phyloP scores from a whole-genome alignment of 2,888 invertebrate genomes.

The Dendrolimus houi region DNA sequence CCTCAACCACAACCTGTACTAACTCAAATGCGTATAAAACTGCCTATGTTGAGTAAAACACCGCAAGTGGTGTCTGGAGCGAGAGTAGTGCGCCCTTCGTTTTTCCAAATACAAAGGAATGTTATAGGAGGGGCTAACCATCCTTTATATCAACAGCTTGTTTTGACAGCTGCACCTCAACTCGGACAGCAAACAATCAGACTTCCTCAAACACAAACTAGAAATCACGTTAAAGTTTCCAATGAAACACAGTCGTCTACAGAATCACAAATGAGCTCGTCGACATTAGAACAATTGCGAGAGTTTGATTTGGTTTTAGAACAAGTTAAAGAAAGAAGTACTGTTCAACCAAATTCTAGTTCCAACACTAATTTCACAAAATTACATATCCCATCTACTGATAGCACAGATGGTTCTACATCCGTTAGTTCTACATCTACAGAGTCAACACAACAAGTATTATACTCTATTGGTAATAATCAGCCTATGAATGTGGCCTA shows the following conservation, averaged over 20 bases:
- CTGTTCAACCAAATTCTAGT: conserved; percentile 68
- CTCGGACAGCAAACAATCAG: conserved; percentile 61
- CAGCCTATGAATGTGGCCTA: conserved; percentile 58
- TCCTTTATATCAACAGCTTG: conserved; percentile 68
- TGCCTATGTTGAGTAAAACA: conserved; percentile 69
- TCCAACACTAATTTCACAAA: conserved; percentile 34
- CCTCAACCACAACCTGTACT: conserved; percentile 57
- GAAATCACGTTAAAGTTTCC: conserved; percentile 39
- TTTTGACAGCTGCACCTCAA: conserved; percentile 64
- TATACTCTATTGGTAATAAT: conserved; percentile 55
- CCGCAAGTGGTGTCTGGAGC: conserved; percentile 75
- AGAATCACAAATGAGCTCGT: conserved; percentile 82
- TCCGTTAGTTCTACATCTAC: conserved; percentile 32
- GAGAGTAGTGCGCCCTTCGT: conserved; percentile 72
- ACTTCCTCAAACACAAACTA: conserved; percentile 46
- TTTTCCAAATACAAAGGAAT: conserved; percentile 78
- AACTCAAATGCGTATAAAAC: conserved; percentile 71
- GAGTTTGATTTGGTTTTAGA: conserved; percentile 89
- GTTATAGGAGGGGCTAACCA: conserved; percentile 76
- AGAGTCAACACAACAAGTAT: conserved; percentile 48
- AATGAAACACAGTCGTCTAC: conserved; percentile 50
- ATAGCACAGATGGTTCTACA: conserved; percentile 37
- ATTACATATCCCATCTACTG: conserved; percentile 33
- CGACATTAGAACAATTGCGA: conserved; percentile 84
- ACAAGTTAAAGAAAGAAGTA: conserved; percentile 86